phyloP scores from a whole-genome alignment of 1,140 invertebrate genomes.

The Heliothis subflexa region DNA sequence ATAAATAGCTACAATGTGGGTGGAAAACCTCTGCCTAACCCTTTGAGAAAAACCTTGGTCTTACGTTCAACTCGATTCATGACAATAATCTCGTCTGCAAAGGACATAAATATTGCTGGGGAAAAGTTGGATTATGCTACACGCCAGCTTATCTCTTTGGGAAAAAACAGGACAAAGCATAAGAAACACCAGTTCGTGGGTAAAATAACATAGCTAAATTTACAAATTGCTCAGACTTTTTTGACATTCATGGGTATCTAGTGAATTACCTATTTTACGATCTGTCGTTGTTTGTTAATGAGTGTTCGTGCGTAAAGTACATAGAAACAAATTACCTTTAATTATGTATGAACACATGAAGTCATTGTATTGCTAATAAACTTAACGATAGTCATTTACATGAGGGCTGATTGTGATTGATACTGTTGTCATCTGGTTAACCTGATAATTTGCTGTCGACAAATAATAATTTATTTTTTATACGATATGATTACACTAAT shows the following conservation, averaged over 20 bases:
- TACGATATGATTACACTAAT: too few species aligned
- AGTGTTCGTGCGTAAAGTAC: not conserved
- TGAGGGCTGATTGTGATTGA: not conserved
- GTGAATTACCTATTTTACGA: not conserved
- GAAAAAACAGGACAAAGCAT: too few species aligned
- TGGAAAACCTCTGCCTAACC: too few species aligned
- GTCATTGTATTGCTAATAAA: not conserved
- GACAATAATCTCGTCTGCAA: not conserved
- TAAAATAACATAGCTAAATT: too few species aligned
- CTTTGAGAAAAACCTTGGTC: too few species aligned
- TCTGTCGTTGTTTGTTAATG: conserved; percentile 15
- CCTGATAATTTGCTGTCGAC: not conserved
- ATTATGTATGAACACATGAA: not conserved
- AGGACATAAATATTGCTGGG: too few species aligned
- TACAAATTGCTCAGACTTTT: not conserved
- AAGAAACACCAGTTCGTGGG: too few species aligned
- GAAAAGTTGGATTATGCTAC: too few species aligned
- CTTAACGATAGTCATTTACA: not conserved
- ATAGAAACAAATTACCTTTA: not conserved
- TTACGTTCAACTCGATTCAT: not conserved
- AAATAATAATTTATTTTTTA: too few species aligned
- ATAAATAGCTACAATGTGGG: too few species aligned
- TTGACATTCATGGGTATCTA: not conserved
- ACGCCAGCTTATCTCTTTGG: too few species aligned
- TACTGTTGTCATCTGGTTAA: not conserved